Evolutionary conservation across 2,113 vertebrate species (phyloP).

Genomic region (Accipiter virgatus): DNA sequence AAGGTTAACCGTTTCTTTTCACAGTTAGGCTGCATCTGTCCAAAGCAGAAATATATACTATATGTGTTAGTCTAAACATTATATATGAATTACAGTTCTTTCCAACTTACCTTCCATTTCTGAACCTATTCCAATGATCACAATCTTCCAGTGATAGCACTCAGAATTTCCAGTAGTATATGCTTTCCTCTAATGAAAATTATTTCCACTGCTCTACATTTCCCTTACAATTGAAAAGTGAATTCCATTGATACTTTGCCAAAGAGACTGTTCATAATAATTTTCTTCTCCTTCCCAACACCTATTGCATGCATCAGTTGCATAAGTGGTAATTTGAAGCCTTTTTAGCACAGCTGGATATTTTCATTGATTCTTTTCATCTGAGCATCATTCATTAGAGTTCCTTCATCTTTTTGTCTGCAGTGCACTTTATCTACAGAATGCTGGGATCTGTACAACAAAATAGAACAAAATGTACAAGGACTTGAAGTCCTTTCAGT

Average conservation of each 20-base stretch:
- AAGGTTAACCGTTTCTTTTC: neutral
- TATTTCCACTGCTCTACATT: slow-evolving; percentile 50
- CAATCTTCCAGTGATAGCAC: slow-evolving; percentile 14
- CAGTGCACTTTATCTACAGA: slow-evolving; percentile 1
- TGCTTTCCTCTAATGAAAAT: slow-evolving; percentile 33
- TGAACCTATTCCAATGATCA: neutral
- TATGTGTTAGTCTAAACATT: neutral
- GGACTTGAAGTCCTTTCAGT: slow-evolving; percentile 5
- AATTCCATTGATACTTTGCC: slow-evolving; percentile 54
- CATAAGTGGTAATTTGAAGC: slow-evolving; percentile 56
- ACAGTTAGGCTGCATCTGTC: neutral
- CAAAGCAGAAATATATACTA: neutral
- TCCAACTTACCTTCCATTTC: slow-evolving; percentile 13
- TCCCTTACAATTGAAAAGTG: slow-evolving; percentile 48
- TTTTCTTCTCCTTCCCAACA: slow-evolving; percentile 46
- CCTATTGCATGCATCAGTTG: slow-evolving; percentile 35
- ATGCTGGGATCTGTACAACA: slow-evolving; percentile 3
- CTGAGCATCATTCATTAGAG: slow-evolving; percentile 56
- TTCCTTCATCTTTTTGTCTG: slow-evolving; percentile 29
- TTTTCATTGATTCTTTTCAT: slow-evolving; percentile 68
- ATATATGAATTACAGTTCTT: neutral
- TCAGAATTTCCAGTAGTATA: neutral
- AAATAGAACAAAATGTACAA: slow-evolving; percentile 22
- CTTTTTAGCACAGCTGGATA: slow-evolving; percentile 58
- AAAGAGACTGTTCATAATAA: slow-evolving; percentile 48